Base-by-base conservation (phyloP, 2,113 vertebrate genomes). In the Tor tambroides region DNA sequence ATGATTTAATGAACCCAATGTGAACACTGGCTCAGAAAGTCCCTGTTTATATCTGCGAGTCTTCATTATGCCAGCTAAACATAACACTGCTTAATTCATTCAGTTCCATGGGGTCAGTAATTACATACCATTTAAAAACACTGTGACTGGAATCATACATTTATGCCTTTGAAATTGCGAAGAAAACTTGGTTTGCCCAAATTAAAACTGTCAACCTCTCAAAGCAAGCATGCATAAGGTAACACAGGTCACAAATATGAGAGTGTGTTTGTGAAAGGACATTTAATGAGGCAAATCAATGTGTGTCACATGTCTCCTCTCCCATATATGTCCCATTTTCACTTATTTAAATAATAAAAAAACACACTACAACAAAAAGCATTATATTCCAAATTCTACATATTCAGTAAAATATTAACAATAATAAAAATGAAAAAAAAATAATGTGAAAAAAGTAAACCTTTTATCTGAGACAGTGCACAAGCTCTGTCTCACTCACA, bases 101-200 rank as follows among this genome's bases (percentile, higher is more conserved):
- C 49, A 59, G 17, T 85, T 35, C 69, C 54, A 21, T 61, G 51
- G 17, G 61, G 35, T 67, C 61, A 82, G 80, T 82, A 46, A 82
- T 82, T 82, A 26, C n/a, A 43, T 67, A 81, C 7, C 56, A 65
- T 81, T 81, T 81, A 41, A 65, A 81, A 76, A 49, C 38, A 23
- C 54, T 59, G 11, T 59, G 54, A 80, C 21, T 38, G 23, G 78
- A 80, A 80, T 59, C 51, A 85, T 61, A 61, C 84, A 77, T 43
- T 46, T 46, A 85, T 65, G 84, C n/a, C 15, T 15, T 28, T 65
- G 21, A 30, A 12, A 65, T 30, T 49, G 26, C 23, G 23, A 61
- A 76, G 32, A 11, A 81, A 63, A 26, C 38, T 65, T 63, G 23
- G 12, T 61, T 54, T 32, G 28, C 0, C 14, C 28, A 51, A 78